Base-by-base conservation (phyloP, 2,113 vertebrate genomes). In the Pipa parva region DNA sequence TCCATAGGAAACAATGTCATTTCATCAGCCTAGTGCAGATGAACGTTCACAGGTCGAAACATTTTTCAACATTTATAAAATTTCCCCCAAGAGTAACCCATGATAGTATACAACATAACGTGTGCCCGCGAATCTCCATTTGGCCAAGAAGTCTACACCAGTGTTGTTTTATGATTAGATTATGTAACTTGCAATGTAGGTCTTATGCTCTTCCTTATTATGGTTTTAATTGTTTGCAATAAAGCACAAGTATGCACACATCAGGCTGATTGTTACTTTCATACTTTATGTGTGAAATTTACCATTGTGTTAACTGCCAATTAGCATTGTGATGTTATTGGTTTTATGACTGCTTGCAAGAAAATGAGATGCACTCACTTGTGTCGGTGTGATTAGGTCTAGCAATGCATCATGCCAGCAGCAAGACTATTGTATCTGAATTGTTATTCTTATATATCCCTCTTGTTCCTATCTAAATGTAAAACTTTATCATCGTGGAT, bases 221-320 rank as follows among this genome's bases (percentile, higher is more conserved):
- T 65, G 36, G 45, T 65, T 65, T 65, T 45, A 46, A 65, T 65
- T 29, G 36, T 51, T 65, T 36, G 63, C 63, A 68, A 49, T 50
- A 31, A 68, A 58, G 37, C 39, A 67, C 54, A 58, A 68, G 59
- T 68, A 59, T 68, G 45, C 37, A 58, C 49, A 55, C 21, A 31
- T 49, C 52, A 37, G 45, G 64, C 55, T 68, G 64, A 68, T 59
- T 59, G 54, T 68, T 67, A 26, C 64, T 59, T 68, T 68, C 45
- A 68, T 59, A 59, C 55, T 48, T 36, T 51, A 49, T 68, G 55
- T n/a, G n/a, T n/a, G n/a, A n/a, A n/a, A n/a, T n/a, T n/a, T n/a
- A n/a, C 55, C 7, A 59, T 68, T 68, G 42, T 59, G 48, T 59
- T 46, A 59, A 57, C 55, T 68, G 48, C 36, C 45, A 68, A 68